Base-by-base conservation (phyloP, 30 jellyfish, hydroid and myxozoan genomes). In the Pseudorhiza aurosa region DNA sequence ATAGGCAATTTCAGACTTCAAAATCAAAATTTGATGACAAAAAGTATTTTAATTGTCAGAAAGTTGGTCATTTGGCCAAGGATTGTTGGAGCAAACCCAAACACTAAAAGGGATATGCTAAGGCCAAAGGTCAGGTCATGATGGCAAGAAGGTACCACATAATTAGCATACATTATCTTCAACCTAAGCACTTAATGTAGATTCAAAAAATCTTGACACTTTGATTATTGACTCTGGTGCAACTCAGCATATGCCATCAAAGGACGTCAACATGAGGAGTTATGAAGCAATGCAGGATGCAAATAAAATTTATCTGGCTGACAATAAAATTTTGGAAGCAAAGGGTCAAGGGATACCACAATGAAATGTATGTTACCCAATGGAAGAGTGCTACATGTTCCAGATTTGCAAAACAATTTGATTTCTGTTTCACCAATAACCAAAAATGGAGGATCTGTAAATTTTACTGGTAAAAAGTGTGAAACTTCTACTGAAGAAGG, bases 391-490 rank as follows among this genome's bases (percentile, higher is more conserved):
- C 72, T 71, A 71, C 85, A 44, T 50, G 51, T 71, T 71, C 72
- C 76, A 33, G 85, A 45, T 50, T 55, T 71, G 53, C 70, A 71
- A 71, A 46, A 29, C 56, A 71, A 45, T 51, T 71, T 71, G 46
- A 44, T 71, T 18, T 71, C 70, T 71, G 85, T 71, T 71, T 51
- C 33, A 71, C 26, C 43, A 21, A 44, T 71, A 71, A 71, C 85
- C 47, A 71, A 45, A 51, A 50, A 46, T 71, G 85, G 85, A 44
- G 57, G 70, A 44, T 46, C 77, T 44, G 85, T 71, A 71, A 0
- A 71, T 44, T 71, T 71, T 43, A 4, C 72, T 6, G 77, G 85
- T 50, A 39, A 71, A 71, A 71, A 71, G 59, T 71, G 85, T 45
- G 53, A 71, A 51, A 44, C 46, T 44, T 71, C 72, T 46, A 44